Base-by-base conservation (phyloP, 2,888 invertebrate genomes). In the Magallana nippona region DNA sequence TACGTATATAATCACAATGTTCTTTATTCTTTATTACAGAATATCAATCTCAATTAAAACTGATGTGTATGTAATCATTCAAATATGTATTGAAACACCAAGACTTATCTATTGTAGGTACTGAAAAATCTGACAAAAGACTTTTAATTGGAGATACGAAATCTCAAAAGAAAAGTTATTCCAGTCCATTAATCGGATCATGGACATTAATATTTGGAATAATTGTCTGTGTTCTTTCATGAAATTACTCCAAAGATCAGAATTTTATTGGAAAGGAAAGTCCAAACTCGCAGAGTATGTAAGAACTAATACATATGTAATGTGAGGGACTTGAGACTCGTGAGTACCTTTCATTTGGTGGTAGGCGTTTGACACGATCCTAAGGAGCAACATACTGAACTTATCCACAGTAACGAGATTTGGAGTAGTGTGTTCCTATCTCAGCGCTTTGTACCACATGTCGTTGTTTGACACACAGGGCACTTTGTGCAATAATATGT, bases 151-250 rank as follows among this genome's bases (percentile, higher is more conserved):
- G 2, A 15, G 27, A 71, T 10, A 15, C 15, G 71, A 15, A 15
- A 15, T 32, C 22, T 32, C 15, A 19, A 71, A 32, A 71, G 22
- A 19, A 15, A 13, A 71, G 32, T 71, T 27, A 27, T 11, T 71
- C 71, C 27, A 71, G 27, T 71, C 71, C 15, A 13, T 71, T 71
- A 71, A 15, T 1, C 3, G 71, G 71, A 71, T 71, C 71, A 15
- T 71, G 71, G 71, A 71, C 71, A 22, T 71, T 71, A 15, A 27
- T 27, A 71, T 71, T 71, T 71, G 71, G 71, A 27, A 71, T 71
- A 2, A 71, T 71, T 71, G 15, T 71, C 15, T 71, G 71, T 71
- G 71, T 71, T 71, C 1, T 11, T 15, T 27, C 71, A 27, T 71
- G 71, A 71, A 71, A 71, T 27, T 8, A 44, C 44, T 44, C 3